A percentile compares a stretch with the other conserved stretches of the same genome.
Conservation (phyloP, 2,113 vertebrate species). For the Ceyx cyanopectus region DNA sequence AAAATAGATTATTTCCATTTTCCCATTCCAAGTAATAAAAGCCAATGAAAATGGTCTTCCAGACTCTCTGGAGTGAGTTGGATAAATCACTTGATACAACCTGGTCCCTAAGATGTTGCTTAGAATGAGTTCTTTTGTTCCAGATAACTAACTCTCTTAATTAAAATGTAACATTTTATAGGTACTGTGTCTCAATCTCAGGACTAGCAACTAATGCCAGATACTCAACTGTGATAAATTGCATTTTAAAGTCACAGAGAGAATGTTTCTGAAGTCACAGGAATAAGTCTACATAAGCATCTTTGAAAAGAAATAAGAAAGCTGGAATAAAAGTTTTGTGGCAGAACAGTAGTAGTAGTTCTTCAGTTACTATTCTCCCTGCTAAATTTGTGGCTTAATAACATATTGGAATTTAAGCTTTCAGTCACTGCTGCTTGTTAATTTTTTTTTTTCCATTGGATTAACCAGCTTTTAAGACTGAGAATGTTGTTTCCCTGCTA, state of each 20-base stretch:
- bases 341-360: not conserved
- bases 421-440: not conserved
- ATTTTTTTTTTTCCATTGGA: not conserved
- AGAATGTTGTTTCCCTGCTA: not conserved
- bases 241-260: slow-evolving; percentile 22
- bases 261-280: not conserved
- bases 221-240: slow-evolving; percentile 14
- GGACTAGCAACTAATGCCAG: not conserved
- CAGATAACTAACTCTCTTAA: slow-evolving; percentile 73
- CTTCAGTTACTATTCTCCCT: not conserved
- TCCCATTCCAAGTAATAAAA: slow-evolving; percentile 34
- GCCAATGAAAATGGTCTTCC: slow-evolving; percentile 7
- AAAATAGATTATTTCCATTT: slow-evolving; percentile 1
- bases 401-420: not conserved
- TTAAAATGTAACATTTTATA: slow-evolving; percentile 71
- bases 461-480: not conserved
- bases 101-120: slow-evolving; percentile 67
- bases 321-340: not conserved
- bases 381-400: not conserved
- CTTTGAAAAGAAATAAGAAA: not conserved
- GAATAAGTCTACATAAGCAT: not conserved
- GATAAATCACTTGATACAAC: slow-evolving; percentile 54
- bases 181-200: slow-evolving; percentile 48
- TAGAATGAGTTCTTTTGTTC: slow-evolving; percentile 66
- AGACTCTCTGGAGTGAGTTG: not conserved